A percentile compares a stretch with the other conserved stretches of the same genome.
Conservation (phyloP, 2,888 invertebrate genomes). For the Danaus chrysippus region DNA sequence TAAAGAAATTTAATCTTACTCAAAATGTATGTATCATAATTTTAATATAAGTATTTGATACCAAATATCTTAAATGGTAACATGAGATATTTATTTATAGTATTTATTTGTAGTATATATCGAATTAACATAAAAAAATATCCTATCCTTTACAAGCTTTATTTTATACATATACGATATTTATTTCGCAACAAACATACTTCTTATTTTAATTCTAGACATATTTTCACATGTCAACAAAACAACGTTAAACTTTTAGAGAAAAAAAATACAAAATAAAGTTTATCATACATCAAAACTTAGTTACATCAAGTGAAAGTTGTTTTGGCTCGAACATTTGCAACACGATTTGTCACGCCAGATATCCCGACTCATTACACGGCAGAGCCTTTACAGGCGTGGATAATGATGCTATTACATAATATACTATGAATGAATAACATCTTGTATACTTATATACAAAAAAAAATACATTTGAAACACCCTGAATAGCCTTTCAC, state of each 20-base stretch:
- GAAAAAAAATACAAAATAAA: not conserved
- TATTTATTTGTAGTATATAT: too few relatives aligned
- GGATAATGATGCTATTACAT: conserved; percentile 32
- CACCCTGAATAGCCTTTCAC: conserved; percentile 43
- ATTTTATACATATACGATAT: too few relatives aligned
- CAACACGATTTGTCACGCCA: conserved; percentile 32
- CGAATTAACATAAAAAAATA: too few relatives aligned
- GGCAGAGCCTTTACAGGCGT: conserved; percentile 41
- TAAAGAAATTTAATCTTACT: too few relatives aligned
- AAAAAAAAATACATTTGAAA: conserved; percentile 38
- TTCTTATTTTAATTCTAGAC: not conserved
- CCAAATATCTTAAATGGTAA: too few relatives aligned
- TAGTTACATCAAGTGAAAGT: conserved; percentile 29
- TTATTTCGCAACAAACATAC: too few relatives aligned
- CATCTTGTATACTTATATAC: conserved; percentile 37
- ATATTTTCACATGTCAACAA: not conserved
- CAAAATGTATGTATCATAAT: too few relatives aligned
- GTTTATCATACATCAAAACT: conserved; percentile 11
- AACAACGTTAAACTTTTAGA: not conserved
- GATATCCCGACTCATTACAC: conserved; percentile 32
- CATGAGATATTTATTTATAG: too few relatives aligned
- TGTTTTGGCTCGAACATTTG: conserved; percentile 23
- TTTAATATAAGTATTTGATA: too few relatives aligned
- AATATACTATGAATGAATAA: conserved; percentile 19
- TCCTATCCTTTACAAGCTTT: too few relatives aligned